Evolutionary conservation across 2,888 invertebrate genomes (phyloP).

Genomic region (Agriopis marginaria): DNA sequence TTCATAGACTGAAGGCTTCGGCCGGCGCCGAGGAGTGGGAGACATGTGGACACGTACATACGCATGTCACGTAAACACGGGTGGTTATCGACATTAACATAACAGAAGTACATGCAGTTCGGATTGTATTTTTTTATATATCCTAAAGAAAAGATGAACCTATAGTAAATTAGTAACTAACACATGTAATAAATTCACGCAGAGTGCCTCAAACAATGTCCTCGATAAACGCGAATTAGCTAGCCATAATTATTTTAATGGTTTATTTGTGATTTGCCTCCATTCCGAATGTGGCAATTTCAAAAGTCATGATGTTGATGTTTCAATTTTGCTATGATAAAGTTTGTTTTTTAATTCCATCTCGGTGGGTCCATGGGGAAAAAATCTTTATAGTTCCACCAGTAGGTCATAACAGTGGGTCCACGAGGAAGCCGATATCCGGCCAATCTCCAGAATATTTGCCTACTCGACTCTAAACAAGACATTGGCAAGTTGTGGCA

Average conservation of each 20-base stretch:
- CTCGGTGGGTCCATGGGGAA: no score
- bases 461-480: no score
- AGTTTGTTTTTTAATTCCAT: no score
- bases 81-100: constrained; percentile 33
- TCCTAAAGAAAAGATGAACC: constrained; percentile 64
- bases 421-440: no score
- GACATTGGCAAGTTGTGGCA: no score
- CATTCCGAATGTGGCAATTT: not conserved
- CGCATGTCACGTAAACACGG: constrained; percentile 44
- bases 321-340: no score
- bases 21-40: constrained; percentile 40
- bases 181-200: constrained; percentile 77
- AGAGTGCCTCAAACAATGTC: constrained; percentile 84
- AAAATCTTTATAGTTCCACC: no score
- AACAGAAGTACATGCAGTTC: constrained; percentile 39
- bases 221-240: constrained; percentile 74
- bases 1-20: constrained; percentile 80
- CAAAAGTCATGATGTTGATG: no score
- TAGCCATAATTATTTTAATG: constrained; percentile 75
- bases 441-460: no score
- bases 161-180: constrained; percentile 69
- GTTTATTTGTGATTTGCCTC: constrained; percentile 1
- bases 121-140: constrained; percentile 72
- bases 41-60: constrained; percentile 48
- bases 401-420: no score